These are phyloP conservation scores for Trogon surrucura DNA, from an alignment of 2,113 vertebrate genomes.

Conservation along the genomic window DNA sequence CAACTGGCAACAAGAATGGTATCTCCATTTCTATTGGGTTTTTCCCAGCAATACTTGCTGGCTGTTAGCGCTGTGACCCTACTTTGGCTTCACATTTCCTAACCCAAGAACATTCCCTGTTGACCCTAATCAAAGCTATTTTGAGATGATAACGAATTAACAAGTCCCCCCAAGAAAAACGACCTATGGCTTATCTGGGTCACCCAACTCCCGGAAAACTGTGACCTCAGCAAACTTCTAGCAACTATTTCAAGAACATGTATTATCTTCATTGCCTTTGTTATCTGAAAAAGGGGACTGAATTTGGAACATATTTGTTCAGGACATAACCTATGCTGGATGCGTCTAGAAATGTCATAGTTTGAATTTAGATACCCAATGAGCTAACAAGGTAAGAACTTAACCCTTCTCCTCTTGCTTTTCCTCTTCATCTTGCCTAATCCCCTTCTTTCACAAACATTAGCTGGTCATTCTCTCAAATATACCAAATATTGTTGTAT, in stretches of 20 bases:
- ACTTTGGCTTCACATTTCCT: slow-evolving; percentile 45
- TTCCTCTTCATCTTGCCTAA: background rate
- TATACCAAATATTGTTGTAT: background rate
- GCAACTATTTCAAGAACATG: slow-evolving; percentile 67
- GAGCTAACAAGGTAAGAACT: slow-evolving; percentile 8
- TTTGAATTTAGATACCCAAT: slow-evolving; percentile 37
- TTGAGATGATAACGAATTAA: slow-evolving; percentile 58
- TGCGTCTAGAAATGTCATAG: slow-evolving; percentile 46
- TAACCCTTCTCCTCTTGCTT: background rate
- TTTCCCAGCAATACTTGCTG: slow-evolving; percentile 45
- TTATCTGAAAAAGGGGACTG: slow-evolving; percentile 59
- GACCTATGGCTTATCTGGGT: slow-evolving; percentile 61
- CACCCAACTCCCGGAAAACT: slow-evolving; percentile 64
- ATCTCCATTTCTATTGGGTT: slow-evolving; percentile 51
- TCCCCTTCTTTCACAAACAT: background rate
- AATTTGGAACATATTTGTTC: slow-evolving; percentile 63
- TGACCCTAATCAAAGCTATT: slow-evolving; percentile 68
- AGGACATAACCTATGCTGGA: slow-evolving; percentile 60
- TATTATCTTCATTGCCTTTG: slow-evolving; percentile 59
- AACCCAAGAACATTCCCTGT: slow-evolving; percentile 30
- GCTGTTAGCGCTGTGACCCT: slow-evolving; percentile 28
- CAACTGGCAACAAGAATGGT: background rate
- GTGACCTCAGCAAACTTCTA: slow-evolving; percentile 71
- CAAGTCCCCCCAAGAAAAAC: slow-evolving; percentile 54
- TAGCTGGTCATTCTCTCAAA: background rate